Conservation (phyloP, 1,140 invertebrate species). For the Vanessa atalanta region DNA sequence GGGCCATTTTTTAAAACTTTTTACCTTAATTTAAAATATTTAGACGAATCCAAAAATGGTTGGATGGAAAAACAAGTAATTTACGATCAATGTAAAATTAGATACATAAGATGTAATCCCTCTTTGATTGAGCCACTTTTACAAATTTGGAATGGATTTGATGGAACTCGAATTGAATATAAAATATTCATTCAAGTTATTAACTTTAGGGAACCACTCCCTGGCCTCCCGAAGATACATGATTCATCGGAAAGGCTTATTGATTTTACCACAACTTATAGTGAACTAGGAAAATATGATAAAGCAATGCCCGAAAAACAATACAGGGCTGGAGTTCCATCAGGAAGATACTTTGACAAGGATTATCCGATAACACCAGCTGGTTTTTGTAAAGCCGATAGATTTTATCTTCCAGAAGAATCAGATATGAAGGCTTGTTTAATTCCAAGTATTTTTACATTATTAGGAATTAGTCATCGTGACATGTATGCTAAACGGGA, state of each 20-base stretch:
- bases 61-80: conserved; percentile 61
- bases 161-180: conserved; percentile 61
- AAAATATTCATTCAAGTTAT: conserved; percentile 62
- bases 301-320: conserved; percentile 43
- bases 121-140: conserved; percentile 62
- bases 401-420: conserved; percentile 60
- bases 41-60: conserved; percentile 61
- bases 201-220: conserved; percentile 60
- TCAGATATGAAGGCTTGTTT: conserved; percentile 62
- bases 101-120: conserved; percentile 62
- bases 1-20: conserved; percentile 65
- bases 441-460: conserved; percentile 59
- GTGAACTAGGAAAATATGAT: conserved; percentile 58
- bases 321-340: conserved; percentile 58
- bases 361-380: conserved; percentile 60
- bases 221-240: conserved; percentile 60
- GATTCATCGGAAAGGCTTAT: conserved; percentile 56
- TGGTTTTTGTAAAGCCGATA: conserved; percentile 53
- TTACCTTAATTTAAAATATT: conserved; percentile 68
- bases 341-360: conserved; percentile 67
- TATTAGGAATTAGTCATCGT: conserved; percentile 59
- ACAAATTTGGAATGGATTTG: conserved; percentile 61
- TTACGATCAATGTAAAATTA: conserved; percentile 56
- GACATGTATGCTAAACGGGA: conserved; percentile 68
- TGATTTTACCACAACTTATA: conserved; percentile 64